phyloP scores from a whole-genome alignment of 2,888 invertebrate genomes.

The Mimas tiliae region DNA sequence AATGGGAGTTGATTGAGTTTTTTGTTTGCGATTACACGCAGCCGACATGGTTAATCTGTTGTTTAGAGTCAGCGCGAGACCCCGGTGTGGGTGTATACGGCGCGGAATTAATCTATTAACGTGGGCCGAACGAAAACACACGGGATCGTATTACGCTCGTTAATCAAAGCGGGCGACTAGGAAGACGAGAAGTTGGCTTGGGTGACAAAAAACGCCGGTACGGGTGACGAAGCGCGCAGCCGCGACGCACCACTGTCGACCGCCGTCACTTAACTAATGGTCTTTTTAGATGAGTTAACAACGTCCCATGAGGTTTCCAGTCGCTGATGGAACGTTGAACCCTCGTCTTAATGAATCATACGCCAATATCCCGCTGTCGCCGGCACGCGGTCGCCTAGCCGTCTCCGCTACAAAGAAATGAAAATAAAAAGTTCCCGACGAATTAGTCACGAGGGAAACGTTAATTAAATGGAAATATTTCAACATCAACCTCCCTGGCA shows the following conservation, averaged over 20 bases:
- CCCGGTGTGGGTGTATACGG: slow-evolving; percentile 50
- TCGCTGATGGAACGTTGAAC: slow-evolving; percentile 44
- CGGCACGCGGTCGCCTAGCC: slow-evolving; percentile 28
- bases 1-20: slow-evolving; percentile 10
- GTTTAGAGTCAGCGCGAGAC: slow-evolving; percentile 51
- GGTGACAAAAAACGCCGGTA: slow-evolving; percentile 60
- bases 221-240: slow-evolving; percentile 54
- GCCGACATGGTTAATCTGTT: slow-evolving; percentile 61
- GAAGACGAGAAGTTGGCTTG: slow-evolving; percentile 55
- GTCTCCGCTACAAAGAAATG: slow-evolving; percentile 41
- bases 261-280: slow-evolving; percentile 48
- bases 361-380: slow-evolving; percentile 28
- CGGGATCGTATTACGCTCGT: slow-evolving; percentile 70
- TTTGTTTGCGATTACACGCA: slow-evolving; percentile 48
- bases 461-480: slow-evolving; percentile 65
- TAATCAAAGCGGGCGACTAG: slow-evolving; percentile 68
- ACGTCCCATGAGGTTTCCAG: slow-evolving; percentile 44
- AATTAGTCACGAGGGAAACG: slow-evolving; percentile 67
- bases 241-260: slow-evolving; percentile 41
- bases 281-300: slow-evolving; percentile 57
- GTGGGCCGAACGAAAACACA: slow-evolving; percentile 59
- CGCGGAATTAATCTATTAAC: slow-evolving; percentile 63
- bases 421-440: slow-evolving; percentile 49
- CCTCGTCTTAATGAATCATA: slow-evolving; percentile 23
- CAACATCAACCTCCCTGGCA: slow-evolving; percentile 48